Percentiles rank a stretch among this genome's conserved stretches.
Evolutionary conservation across 2,888 invertebrate genomes (phyloP).

Genomic region (Scaeva pyrastri): DNA sequence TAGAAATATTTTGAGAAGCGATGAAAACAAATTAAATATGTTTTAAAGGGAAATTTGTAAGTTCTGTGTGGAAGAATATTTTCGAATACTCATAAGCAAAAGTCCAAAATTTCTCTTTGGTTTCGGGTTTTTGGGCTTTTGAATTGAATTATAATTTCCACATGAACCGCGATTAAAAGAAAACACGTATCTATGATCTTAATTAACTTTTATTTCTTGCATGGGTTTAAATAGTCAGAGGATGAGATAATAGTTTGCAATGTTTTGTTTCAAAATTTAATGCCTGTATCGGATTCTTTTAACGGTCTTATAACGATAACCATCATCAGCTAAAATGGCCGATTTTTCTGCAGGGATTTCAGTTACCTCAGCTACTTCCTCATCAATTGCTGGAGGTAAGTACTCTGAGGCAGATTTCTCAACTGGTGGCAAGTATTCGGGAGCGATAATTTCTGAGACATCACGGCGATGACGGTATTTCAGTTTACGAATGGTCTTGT

Average conservation of each 20-base stretch:
- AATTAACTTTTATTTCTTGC: constrained; percentile 8
- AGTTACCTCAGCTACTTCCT: constrained; percentile 38
- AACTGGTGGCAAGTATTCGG: constrained; percentile 46
- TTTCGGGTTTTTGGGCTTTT: no score
- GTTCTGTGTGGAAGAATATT: no score
- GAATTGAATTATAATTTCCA: neutral
- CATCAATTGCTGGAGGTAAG: constrained; percentile 16
- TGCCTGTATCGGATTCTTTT: constrained; percentile 36
- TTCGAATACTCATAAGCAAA: no score
- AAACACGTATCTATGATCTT: neutral
- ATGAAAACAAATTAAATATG: no score
- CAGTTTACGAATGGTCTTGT: constrained; percentile 79
- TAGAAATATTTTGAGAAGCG: no score
- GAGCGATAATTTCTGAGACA: constrained; percentile 77
- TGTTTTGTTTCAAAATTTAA: neutral
- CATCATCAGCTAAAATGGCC: constrained; percentile 37
- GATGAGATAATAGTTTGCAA: neutral
- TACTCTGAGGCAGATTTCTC: constrained; percentile 36
- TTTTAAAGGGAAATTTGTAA: no score
- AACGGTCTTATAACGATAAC: constrained; percentile 64
- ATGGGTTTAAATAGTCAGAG: constrained; percentile 26
- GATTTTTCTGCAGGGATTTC: constrained; percentile 39
- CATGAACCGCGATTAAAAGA: no score
- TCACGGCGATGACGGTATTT: constrained; percentile 80
- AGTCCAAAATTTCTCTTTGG: no score